Evolutionary conservation across 2,797 vertebrate species (phyloP).

Genomic region (Acanthornis magna): DNA sequence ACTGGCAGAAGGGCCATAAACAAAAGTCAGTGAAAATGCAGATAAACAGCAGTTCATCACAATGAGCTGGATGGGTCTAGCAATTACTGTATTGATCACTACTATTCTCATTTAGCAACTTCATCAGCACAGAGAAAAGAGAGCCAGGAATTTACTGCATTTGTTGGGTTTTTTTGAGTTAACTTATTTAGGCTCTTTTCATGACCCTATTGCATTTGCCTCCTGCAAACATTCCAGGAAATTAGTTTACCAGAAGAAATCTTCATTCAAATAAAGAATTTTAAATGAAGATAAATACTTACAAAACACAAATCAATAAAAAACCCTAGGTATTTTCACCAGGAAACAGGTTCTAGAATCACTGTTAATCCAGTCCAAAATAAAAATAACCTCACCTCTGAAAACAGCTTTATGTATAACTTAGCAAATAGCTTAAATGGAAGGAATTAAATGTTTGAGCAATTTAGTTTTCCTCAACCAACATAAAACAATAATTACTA

Average conservation of each 20-base stretch:
- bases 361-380: not conserved
- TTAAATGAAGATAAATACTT: not conserved
- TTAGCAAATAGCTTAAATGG: not conserved
- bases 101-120: conserved; percentile 10
- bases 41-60: conserved; percentile 7
- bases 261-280: not conserved
- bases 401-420: not conserved
- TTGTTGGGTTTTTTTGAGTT: not conserved
- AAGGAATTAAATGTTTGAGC: not conserved
- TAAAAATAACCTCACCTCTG: not conserved
- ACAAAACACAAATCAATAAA: not conserved
- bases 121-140: not conserved
- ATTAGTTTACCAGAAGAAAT: not conserved
- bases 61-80: not conserved
- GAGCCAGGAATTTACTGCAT: not conserved
- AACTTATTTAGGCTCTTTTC: not conserved
- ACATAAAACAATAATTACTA: not conserved
- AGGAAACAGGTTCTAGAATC: not conserved
- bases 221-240: conserved; percentile 1
- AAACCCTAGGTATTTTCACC: not conserved
- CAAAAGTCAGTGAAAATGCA: conserved; percentile 1
- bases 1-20: not conserved
- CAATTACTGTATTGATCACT: not conserved
- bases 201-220: not conserved
- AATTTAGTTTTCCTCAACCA: not conserved